Percentiles rank a stretch among this genome's conserved stretches.
These are phyloP conservation scores for Fringilla coelebs DNA, from an alignment of 2,797 vertebrate genomes.

Conservation along the genomic window DNA sequence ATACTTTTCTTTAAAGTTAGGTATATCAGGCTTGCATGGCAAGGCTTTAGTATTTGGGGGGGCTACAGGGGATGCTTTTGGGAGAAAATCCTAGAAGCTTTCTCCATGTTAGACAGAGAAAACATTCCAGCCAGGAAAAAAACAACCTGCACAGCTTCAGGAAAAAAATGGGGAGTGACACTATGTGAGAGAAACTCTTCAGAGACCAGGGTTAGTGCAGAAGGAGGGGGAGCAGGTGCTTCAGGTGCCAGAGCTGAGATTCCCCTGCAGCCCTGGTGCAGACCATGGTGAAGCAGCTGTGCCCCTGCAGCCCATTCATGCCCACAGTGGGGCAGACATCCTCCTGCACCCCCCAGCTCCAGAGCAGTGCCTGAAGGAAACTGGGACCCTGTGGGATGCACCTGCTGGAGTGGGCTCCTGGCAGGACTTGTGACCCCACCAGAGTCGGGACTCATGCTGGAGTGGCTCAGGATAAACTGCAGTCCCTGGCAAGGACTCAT, in stretches of 20 bases:
- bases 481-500: not conserved
- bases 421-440: not conserved
- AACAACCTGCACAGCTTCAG: not conserved
- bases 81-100: not conserved
- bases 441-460: fast-evolving
- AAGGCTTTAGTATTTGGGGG: fast-evolving
- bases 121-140: not conserved
- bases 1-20: not conserved
- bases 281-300: not conserved
- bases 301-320: too few relatives aligned
- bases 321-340: not conserved
- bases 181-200: not conserved
- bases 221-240: not conserved
- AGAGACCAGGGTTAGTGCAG: too few relatives aligned
- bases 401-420: fast-evolving
- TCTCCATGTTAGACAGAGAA: fast-evolving
- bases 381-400: too few relatives aligned
- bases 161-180: not conserved
- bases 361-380: not conserved
- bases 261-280: not conserved
- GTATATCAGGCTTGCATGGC: fast-evolving
- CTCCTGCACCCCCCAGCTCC: fast-evolving
- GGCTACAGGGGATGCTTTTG: not conserved
- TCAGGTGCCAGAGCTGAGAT: not conserved
- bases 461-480: not conserved